Evolutionary conservation across 1,140 invertebrate genomes (phyloP).

Genomic region (Temnothorax longispinosus): DNA sequence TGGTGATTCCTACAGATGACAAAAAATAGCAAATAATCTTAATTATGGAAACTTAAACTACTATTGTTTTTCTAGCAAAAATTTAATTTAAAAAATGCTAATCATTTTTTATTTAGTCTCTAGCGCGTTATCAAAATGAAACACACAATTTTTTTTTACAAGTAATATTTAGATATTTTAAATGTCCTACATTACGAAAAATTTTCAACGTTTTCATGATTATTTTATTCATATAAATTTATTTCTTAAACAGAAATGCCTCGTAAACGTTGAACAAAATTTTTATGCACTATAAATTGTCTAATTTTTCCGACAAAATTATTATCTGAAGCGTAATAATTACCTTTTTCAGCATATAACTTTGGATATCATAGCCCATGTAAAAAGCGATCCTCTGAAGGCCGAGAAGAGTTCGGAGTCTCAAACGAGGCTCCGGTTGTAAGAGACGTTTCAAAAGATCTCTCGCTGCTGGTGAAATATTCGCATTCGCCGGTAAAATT

Average conservation of each 20-base stretch:
- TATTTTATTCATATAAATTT: too few species aligned
- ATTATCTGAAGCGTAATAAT: background rate
- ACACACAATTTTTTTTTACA: background rate
- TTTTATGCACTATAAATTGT: background rate
- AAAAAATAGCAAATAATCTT: slow-evolving; percentile 37
- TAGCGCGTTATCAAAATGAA: background rate
- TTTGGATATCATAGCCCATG: slow-evolving; percentile 82
- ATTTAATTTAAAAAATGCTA: background rate
- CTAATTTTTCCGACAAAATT: background rate
- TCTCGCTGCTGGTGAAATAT: slow-evolving; percentile 76
- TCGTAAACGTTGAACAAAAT: background rate
- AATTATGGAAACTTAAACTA: slow-evolving; percentile 1
- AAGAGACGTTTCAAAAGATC: slow-evolving; percentile 85
- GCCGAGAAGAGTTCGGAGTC: slow-evolving; percentile 81
- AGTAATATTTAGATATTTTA: background rate
- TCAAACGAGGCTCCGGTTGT: slow-evolving; percentile 80
- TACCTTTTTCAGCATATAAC: slow-evolving; percentile 80
- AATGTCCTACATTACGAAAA: background rate
- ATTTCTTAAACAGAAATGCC: background rate
- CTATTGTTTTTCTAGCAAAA: background rate
- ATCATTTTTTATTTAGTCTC: background rate
- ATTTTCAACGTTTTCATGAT: background rate
- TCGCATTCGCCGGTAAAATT: slow-evolving; percentile 70
- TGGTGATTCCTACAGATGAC: slow-evolving; percentile 75
- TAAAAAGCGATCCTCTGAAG: slow-evolving; percentile 86